Evolutionary conservation across 1,140 invertebrate genomes (phyloP).

Genomic region (Zaprionus taronus): DNA sequence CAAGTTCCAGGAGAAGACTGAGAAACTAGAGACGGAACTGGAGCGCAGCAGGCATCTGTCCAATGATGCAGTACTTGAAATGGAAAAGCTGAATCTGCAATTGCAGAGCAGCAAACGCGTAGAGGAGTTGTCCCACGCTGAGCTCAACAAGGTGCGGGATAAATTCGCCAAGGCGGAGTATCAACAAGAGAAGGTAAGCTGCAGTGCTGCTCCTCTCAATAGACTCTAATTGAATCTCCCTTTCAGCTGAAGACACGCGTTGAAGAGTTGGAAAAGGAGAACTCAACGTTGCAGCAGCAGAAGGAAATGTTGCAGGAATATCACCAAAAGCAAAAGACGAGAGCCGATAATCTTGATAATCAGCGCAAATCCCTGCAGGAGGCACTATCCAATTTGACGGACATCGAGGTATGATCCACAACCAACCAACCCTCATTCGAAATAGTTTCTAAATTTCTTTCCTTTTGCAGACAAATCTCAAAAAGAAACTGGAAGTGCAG

Average conservation of each 20-base stretch:
- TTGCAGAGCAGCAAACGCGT: constrained; percentile 62
- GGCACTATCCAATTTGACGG: constrained; percentile 67
- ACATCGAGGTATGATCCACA: constrained; percentile 58
- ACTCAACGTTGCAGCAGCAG: constrained; percentile 58
- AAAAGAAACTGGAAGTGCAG: constrained; percentile 87
- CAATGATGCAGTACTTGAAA: constrained; percentile 48
- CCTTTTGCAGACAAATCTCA: constrained; percentile 63
- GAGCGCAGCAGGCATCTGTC: constrained; percentile 38
- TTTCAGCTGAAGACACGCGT: constrained; percentile 58
- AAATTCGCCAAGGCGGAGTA: constrained; percentile 73
- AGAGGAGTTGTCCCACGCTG: constrained; percentile 66
- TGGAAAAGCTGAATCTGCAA: constrained; percentile 74
- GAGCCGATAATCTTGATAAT: constrained; percentile 66
- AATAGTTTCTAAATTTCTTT: background rate
- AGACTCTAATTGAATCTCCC: background rate
- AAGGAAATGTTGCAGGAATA: constrained; percentile 81
- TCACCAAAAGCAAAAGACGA: constrained; percentile 75
- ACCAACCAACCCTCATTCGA: background rate
- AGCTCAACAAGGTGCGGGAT: constrained; percentile 76
- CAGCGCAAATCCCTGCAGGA: constrained; percentile 76
- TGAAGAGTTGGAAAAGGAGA: constrained; percentile 73
- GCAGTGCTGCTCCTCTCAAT: background rate
- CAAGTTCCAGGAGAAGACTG: constrained; percentile 78
- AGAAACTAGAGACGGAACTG: constrained; percentile 69
- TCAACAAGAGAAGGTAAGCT: constrained; percentile 69